Evolutionary conservation across 2,888 invertebrate genomes (phyloP).

Genomic region (Glomeris marginata): DNA sequence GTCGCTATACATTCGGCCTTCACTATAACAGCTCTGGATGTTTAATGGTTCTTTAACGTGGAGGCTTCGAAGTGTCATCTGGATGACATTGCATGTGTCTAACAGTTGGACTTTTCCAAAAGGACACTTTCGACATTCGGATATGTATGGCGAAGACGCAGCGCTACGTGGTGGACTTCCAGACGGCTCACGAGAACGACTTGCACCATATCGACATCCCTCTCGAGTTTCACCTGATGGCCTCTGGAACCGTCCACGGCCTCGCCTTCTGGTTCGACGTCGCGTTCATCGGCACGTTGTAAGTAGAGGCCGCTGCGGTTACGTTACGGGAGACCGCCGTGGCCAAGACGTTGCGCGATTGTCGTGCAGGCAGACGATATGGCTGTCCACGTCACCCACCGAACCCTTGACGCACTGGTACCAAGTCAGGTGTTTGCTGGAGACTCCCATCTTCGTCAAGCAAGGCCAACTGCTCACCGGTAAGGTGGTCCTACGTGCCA

Average conservation of each 20-base stretch:
- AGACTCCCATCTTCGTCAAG: slow-evolving; percentile 85
- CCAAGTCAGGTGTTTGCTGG: slow-evolving; percentile 87
- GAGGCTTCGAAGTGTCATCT: no score
- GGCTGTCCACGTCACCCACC: slow-evolving; percentile 95
- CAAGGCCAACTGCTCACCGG: slow-evolving; percentile 84
- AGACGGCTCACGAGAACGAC: slow-evolving; percentile 79
- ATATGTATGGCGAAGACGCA: slow-evolving; percentile 92
- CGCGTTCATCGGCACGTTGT: slow-evolving; percentile 71
- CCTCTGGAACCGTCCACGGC: slow-evolving; percentile 90
- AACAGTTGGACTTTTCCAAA: slow-evolving; percentile 12
- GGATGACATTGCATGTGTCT: no score
- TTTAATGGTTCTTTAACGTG: no score
- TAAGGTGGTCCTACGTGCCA: slow-evolving; percentile 71
- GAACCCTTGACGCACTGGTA: slow-evolving; percentile 99
- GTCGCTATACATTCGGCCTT: not conserved
- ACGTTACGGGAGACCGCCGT: no score
- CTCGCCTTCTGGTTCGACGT: slow-evolving; percentile 99
- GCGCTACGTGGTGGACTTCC: slow-evolving; percentile 85
- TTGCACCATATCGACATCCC: slow-evolving; percentile 90
- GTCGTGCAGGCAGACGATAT: slow-evolving; percentile 53
- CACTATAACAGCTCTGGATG: no score
- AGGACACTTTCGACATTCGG: slow-evolving; percentile 91
- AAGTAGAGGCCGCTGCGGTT: no score
- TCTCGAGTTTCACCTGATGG: slow-evolving; percentile 75
- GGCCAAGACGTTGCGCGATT: not conserved